Percentiles rank a stretch among this genome's conserved stretches.
These are phyloP conservation scores for Helicoverpa armigera DNA, from an alignment of 1,140 invertebrate genomes.

Conservation along the genomic window DNA sequence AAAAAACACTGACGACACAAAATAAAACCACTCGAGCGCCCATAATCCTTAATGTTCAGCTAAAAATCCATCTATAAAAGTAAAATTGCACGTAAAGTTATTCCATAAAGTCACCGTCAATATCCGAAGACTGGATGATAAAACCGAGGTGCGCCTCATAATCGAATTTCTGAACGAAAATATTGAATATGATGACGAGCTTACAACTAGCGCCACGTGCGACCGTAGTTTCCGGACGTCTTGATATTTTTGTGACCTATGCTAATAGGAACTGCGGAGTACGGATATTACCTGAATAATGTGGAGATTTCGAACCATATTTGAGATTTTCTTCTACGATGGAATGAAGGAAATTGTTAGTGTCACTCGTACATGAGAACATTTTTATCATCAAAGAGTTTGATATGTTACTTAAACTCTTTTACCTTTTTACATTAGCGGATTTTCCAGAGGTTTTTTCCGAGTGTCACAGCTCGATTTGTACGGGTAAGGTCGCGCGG, in stretches of 20 bases:
- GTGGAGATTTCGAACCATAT: neutral
- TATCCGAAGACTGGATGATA: slow-evolving; percentile 36
- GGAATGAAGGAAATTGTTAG: too few species aligned
- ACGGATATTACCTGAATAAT: neutral
- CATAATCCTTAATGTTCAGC: slow-evolving; percentile 7
- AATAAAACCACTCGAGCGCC: neutral
- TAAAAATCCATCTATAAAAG: slow-evolving; percentile 48
- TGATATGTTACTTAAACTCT: too few species aligned
- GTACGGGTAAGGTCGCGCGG: too few species aligned
- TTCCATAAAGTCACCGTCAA: slow-evolving; percentile 48
- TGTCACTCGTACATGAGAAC: too few species aligned
- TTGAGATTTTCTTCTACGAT: too few species aligned
- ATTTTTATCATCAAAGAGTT: neutral
- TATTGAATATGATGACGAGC: slow-evolving; percentile 51
- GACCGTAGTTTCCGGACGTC: slow-evolving; percentile 11
- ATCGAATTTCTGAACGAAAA: slow-evolving; percentile 51
- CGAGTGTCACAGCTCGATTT: too few species aligned
- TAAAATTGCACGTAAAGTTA: slow-evolving; percentile 49
- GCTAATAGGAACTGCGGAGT: slow-evolving; percentile 17
- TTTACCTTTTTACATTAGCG: too few species aligned
- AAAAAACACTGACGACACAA: slow-evolving; percentile 18
- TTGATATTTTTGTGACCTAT: slow-evolving; percentile 18
- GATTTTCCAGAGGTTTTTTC: too few species aligned
- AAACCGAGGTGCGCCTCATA: slow-evolving; percentile 43
- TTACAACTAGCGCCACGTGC: slow-evolving; percentile 18